A percentile compares a stretch with the other conserved stretches of the same genome.
phyloP scores from a whole-genome alignment of 1,140 invertebrate genomes.

The Microplitis mediator region DNA sequence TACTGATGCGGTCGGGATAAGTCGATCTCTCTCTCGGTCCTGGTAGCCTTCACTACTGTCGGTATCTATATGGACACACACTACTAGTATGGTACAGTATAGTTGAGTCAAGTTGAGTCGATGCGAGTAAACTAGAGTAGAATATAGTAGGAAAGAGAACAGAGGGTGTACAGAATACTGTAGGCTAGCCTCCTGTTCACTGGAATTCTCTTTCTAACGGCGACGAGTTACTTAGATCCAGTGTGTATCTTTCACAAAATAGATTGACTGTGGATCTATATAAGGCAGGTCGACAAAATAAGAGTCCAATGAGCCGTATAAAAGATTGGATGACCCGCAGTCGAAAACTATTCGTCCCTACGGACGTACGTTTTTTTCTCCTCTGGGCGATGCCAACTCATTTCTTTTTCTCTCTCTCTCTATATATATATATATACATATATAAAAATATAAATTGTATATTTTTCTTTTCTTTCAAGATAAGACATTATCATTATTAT shows the following conservation, averaged over 20 bases:
- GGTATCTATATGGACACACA: no score
- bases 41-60: background rate
- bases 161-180: no score
- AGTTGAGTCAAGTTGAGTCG: no score
- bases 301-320: background rate
- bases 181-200: background rate
- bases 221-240: background rate
- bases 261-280: conserved; percentile 1
- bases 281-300: background rate
- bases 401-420: background rate
- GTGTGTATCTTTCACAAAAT: conserved; percentile 1
- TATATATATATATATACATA: no score
- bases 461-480: no score
- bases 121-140: no score
- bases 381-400: background rate
- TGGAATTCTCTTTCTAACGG: background rate
- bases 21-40: background rate
- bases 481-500: no score
- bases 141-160: no score
- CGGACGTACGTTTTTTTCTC: background rate
- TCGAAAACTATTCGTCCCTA: conserved; percentile 1
- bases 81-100: no score
- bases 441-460: no score
- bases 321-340: conserved; percentile 5
- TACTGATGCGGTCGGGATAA: background rate